phyloP scores from a whole-genome alignment of 2,113 vertebrate species.

The Panthera uncia region DNA sequence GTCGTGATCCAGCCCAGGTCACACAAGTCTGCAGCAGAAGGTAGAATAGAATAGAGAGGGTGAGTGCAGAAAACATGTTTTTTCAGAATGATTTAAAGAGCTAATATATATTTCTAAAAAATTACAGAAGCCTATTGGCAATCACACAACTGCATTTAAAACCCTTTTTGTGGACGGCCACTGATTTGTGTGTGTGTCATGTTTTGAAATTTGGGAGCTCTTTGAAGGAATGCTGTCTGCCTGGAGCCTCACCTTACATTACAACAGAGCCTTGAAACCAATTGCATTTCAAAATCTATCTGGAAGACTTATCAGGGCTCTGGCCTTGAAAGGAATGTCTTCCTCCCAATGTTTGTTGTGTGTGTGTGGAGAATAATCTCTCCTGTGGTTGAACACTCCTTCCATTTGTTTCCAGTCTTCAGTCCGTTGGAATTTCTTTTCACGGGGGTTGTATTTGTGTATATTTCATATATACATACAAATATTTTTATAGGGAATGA shows the following conservation, averaged over 20 bases:
- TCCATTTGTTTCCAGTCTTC: neutral
- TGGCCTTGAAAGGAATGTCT: conserved; percentile 82
- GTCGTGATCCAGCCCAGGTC: neutral
- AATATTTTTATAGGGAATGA: conserved; percentile 91
- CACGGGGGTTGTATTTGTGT: neutral
- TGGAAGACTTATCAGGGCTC: conserved; percentile 77
- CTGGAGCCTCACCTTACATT: conserved; percentile 62
- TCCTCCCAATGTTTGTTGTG: conserved; percentile 46
- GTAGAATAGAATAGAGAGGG: neutral
- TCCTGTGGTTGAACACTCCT: neutral
- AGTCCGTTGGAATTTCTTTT: neutral
- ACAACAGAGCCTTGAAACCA: conserved; percentile 68
- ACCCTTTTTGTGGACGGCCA: neutral
- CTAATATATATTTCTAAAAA: neutral
- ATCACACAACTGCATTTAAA: neutral
- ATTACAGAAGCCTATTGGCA: neutral
- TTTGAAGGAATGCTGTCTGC: conserved; percentile 64
- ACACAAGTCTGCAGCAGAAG: neutral
- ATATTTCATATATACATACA: neutral
- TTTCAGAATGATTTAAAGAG: neutral
- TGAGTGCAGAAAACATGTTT: neutral
- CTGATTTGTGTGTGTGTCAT: neutral
- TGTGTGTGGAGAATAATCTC: conserved; percentile 20
- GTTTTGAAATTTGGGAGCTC: neutral
- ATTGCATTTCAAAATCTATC: conserved; percentile 68